Evolutionary conservation across 2,797 vertebrate species (phyloP).

Genomic region (Arrhamphus sclerolepis): DNA sequence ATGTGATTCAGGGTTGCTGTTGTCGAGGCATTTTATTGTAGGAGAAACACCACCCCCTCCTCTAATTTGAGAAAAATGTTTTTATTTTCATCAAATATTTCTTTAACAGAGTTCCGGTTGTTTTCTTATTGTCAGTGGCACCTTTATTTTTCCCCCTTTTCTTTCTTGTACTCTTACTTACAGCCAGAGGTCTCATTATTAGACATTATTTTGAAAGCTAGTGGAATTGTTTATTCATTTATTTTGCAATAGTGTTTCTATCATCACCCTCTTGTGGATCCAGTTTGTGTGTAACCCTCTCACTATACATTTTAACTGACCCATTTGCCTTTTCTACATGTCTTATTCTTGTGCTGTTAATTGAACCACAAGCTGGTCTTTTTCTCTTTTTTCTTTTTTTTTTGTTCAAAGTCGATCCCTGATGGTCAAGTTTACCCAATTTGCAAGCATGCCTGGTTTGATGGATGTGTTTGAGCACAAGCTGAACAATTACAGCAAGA

Average conservation of each 20-base stretch:
- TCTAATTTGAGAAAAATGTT: too few relatives aligned
- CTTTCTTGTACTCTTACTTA: too few relatives aligned
- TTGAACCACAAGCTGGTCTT: constrained; percentile 33
- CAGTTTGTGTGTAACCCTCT: constrained; percentile 18
- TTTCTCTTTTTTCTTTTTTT: background rate
- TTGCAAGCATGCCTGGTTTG: constrained; percentile 44
- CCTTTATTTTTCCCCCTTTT: too few relatives aligned
- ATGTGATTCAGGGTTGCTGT: too few relatives aligned
- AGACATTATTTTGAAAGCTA: background rate
- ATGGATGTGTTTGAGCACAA: constrained; percentile 25
- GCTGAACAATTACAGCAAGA: background rate
- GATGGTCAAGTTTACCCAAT: constrained; percentile 35
- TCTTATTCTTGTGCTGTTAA: constrained; percentile 44
- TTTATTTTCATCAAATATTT: too few relatives aligned
- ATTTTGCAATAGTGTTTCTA: constrained; percentile 13
- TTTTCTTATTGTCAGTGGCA: too few relatives aligned
- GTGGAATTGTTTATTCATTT: too few relatives aligned
- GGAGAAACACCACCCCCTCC: too few relatives aligned
- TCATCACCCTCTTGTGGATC: constrained; percentile 63
- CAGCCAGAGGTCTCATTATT: too few relatives aligned
- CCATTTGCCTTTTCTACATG: constrained; percentile 15
- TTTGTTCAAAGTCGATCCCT: constrained; percentile 1
- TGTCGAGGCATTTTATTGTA: too few relatives aligned
- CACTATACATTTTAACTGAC: constrained; percentile 32
- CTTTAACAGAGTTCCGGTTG: too few relatives aligned